These are phyloP conservation scores for Sebastolobus altivelis DNA, from an alignment of 2,797 vertebrate genomes.

Conservation along the genomic window DNA sequence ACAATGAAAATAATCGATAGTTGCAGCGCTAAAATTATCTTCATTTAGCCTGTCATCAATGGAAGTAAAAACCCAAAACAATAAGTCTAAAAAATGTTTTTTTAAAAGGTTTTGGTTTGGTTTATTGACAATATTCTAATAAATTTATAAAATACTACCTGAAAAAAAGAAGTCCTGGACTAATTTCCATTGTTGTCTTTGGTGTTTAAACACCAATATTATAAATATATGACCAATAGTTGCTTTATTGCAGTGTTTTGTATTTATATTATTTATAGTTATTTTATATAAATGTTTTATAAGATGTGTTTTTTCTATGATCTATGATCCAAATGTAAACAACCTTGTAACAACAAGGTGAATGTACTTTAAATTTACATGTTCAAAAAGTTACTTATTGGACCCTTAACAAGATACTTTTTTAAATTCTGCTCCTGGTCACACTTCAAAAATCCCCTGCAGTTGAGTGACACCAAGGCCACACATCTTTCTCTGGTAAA, in stretches of 20 bases:
- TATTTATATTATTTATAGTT: too few relatives aligned
- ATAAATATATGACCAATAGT: not conserved
- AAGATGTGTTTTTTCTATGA: not conserved
- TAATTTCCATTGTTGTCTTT: not conserved
- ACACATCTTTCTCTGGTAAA: conserved; percentile 53
- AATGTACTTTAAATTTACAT: not conserved
- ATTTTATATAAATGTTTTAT: not conserved
- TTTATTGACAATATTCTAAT: not conserved
- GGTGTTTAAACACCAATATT: not conserved
- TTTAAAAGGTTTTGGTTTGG: not conserved
- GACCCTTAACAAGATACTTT: conserved; percentile 14
- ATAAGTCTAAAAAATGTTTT: not conserved
- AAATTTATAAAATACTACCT: not conserved
- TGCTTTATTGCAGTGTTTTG: not conserved
- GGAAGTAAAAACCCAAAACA: not conserved
- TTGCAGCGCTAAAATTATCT: too few relatives aligned
- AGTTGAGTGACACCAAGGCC: conserved; percentile 11
- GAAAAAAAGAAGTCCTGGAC: not conserved
- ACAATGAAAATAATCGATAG: too few relatives aligned
- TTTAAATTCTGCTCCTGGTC: conserved; percentile 12
- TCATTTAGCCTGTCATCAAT: not conserved
- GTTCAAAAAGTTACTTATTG: not conserved
- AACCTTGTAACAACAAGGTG: not conserved
- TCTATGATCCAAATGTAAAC: not conserved
- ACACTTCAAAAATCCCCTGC: conserved; percentile 17